Conservation (phyloP, 2,888 invertebrate species). For the Ormyrus labotus region DNA sequence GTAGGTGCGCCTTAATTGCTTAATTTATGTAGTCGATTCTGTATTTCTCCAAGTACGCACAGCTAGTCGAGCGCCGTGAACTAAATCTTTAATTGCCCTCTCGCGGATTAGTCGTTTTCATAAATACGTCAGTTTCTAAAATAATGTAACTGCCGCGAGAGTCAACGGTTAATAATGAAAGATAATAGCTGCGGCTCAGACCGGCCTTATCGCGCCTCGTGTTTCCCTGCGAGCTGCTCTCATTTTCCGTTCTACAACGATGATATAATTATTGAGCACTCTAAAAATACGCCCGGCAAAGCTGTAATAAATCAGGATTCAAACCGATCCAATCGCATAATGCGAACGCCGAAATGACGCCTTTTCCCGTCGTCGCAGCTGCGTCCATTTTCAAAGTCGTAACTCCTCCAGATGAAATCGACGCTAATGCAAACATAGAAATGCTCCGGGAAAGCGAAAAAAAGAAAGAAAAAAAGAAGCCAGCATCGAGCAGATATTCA, state of each 20-base stretch:
- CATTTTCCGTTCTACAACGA: slow-evolving; percentile 17
- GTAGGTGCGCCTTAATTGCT: not conserved
- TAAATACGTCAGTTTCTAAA: too few species aligned
- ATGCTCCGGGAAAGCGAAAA: not conserved
- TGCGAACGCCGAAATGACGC: not conserved
- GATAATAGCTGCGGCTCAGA: slow-evolving; percentile 6
- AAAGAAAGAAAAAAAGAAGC: not conserved
- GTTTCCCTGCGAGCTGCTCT: slow-evolving; percentile 23
- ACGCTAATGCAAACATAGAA: not conserved
- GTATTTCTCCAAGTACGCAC: not conserved
- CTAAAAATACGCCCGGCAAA: slow-evolving; percentile 15
- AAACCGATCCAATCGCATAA: too few species aligned
- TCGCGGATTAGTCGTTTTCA: too few species aligned
- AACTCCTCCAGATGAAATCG: too few species aligned
- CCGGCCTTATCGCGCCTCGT: not conserved
- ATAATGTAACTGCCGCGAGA: too few species aligned
- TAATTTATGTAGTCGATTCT: not conserved
- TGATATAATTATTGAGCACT: slow-evolving; percentile 13
- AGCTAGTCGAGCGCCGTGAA: too few species aligned
- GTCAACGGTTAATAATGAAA: not conserved
- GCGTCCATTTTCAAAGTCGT: too few species aligned
- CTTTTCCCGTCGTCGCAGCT: too few species aligned
- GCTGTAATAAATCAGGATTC: not conserved
- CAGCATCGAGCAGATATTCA: not conserved
- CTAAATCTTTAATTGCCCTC: too few species aligned